Base-by-base conservation (phyloP, 2,888 invertebrate genomes). In the Mayetiola destructor region DNA sequence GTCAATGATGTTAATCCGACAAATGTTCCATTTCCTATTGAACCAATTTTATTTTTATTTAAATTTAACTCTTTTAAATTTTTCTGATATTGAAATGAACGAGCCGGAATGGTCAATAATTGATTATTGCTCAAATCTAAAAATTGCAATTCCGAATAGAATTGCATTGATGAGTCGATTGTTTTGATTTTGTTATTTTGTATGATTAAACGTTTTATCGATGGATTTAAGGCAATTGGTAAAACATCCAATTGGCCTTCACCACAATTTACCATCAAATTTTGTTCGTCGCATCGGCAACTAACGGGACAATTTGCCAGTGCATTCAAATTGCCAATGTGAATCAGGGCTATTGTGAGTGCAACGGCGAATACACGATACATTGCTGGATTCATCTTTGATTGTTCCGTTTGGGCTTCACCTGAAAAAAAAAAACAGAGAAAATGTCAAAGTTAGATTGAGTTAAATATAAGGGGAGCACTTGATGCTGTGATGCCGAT, bases 171-270 rank as follows among this genome's bases (percentile, higher is more conserved):
- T 55, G 88, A 88, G 71, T 91, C 90, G 62, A 91, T 86, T 16
- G 86, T 88, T 70, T 88, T 88, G 65, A 91, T 89, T 66, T 84
- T 84, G 71, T 90, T 91, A 70, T 85, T 87, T 65, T 84, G 82
- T 61, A 91, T 80, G 63, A 88, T 85, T 65, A 91, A 79, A 57
- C 88, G 79, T 68, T 88, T 87, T 61, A 91, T 88, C 65, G 88
- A 86, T 39, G 94, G 94, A 74, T 93, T 93, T 61, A 93, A 76
- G 2, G 90, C 88, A 66, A 92, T 92, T 60, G 92, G 92, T 60
- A 93, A 80, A 57, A 90, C 88, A 73, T 90, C 90, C 60, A 93
- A 77, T 63, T 85, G 85, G 67, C 88, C 88, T 67, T 83, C 84
- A 64, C 88, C 83, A 73, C 92, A 93, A 63, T 83, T 82, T 55